Conservation (phyloP, 1,140 invertebrate genomes). For the Drosophila funebris region DNA sequence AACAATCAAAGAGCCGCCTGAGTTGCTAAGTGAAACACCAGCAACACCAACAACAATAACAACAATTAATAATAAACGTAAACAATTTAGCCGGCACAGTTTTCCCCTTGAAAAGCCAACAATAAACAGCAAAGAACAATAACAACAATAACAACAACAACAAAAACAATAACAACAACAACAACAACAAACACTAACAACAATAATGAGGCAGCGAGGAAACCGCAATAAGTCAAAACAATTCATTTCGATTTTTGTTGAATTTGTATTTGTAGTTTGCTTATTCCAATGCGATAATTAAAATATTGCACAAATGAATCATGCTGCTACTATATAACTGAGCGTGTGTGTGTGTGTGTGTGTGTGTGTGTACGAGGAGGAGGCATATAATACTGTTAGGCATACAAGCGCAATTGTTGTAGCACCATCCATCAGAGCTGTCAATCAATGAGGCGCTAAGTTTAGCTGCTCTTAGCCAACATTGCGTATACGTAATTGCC, state of each 20-base stretch:
- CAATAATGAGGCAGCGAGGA: constrained; percentile 21
- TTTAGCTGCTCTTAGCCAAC: constrained; percentile 45
- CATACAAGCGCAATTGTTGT: constrained; percentile 12
- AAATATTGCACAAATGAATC: constrained; percentile 68
- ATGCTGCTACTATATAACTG: constrained; percentile 11
- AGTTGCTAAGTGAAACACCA: constrained; percentile 18
- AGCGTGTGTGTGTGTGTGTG: not conserved
- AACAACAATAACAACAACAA: not conserved
- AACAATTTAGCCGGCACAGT: constrained; percentile 48
- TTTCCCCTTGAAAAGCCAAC: constrained; percentile 29
- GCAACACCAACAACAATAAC: constrained; percentile 1
- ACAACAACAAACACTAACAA: constrained; percentile 4
- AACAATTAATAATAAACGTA: constrained; percentile 26
- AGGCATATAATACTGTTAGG: too few relatives aligned
- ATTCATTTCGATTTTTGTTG: constrained; percentile 40
- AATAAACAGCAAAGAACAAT: constrained; percentile 7
- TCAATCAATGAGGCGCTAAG: constrained; percentile 58
- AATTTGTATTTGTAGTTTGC: constrained; percentile 41
- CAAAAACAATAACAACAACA: constrained; percentile 9
- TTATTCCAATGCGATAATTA: constrained; percentile 64
- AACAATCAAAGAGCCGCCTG: constrained; percentile 7
- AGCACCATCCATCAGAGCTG: constrained; percentile 68
- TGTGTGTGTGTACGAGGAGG: not conserved
- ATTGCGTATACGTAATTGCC: constrained; percentile 61
- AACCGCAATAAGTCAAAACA: constrained; percentile 58